Evolutionary conservation across 2,888 invertebrate species (phyloP), one percentile per base, ranked within the genome.

Genomic region (Eristalis arbustorum): DNA sequence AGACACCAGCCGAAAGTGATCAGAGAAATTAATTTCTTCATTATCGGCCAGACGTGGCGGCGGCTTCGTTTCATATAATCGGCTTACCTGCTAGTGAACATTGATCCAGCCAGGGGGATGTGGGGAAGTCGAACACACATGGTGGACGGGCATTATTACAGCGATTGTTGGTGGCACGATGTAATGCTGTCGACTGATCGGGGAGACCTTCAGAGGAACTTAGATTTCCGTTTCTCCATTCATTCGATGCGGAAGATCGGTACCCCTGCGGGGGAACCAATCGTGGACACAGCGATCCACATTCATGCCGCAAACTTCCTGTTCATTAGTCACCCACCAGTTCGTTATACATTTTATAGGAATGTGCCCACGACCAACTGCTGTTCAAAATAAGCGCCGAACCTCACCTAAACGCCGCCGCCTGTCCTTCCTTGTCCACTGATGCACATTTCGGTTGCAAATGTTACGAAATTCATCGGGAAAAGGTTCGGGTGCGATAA

Each of bases 21-120:
- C 68, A 31, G 62, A 42, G 34, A 73, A 63, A 76, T 76, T 76
- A 59, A 76, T 76, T 76, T 62, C 67, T 62, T 76, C 49, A 76
- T 68, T 76, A 62, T 62, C 25, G 59, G 14, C 59, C 25, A 49
- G 49, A 49, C 18, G 5, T 18, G 6, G 49, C n/a, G 18, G 49
- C 59, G 23, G 59, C 23, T 25, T 28, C 59, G 25, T 28, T 59
- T 59, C 49, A 49, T 28, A 68, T 67, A 76, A 76, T 68, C 76
- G 76, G 76, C 42, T 76, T 76, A 76, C 42, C 59, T 49, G 49
- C 10, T 49, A 49, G 18, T 8, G 49, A 8, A 49, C 18, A 8
- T 8, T 49, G 49, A 49, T 49, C 18, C n/a, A n/a, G 18, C 8
- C 8, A 18, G 14, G n/a, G 18, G 4, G n/a, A n/a, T n/a, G n/a